Percentiles rank a stretch among this genome's conserved stretches.
phyloP scores from a whole-genome alignment of 2,113 vertebrate species.

The Rhinopomastus cyanomelas region DNA sequence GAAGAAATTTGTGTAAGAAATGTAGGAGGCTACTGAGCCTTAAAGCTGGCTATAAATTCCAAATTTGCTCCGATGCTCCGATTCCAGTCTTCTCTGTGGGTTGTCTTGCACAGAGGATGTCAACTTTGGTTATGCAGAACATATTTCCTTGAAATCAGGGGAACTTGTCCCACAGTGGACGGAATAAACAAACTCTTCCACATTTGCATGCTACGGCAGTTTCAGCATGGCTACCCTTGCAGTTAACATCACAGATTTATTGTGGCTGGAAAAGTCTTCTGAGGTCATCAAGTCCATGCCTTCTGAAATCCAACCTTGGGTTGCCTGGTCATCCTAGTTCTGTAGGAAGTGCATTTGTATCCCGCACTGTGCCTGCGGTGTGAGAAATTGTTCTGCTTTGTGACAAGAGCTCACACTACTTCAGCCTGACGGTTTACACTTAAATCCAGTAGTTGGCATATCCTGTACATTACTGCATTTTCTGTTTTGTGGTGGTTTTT shows the following conservation, averaged over 20 bases:
- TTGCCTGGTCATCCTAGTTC: background rate
- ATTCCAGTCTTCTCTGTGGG: background rate
- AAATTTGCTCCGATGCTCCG: background rate
- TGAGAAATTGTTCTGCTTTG: background rate
- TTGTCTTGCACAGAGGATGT: background rate
- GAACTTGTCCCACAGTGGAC: background rate
- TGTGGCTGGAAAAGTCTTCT: no score
- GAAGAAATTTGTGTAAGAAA: background rate
- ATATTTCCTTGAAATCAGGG: background rate
- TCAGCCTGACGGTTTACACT: background rate
- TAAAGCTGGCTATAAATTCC: background rate
- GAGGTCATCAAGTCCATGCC: no score
- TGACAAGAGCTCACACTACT: background rate
- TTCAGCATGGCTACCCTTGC: background rate
- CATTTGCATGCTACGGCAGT: accelerated
- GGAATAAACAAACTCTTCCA: background rate
- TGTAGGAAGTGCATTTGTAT: background rate
- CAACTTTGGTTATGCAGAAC: background rate
- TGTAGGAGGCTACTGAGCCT: background rate
- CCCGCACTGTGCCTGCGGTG: background rate
- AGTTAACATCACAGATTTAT: background rate
- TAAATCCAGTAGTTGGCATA: background rate
- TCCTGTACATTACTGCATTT: no score
- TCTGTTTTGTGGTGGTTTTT: background rate
- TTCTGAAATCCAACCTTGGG: background rate